A percentile compares a stretch with the other conserved stretches of the same genome.
phyloP scores from a whole-genome alignment of 2,888 invertebrate species.

The Nomada fucata region DNA sequence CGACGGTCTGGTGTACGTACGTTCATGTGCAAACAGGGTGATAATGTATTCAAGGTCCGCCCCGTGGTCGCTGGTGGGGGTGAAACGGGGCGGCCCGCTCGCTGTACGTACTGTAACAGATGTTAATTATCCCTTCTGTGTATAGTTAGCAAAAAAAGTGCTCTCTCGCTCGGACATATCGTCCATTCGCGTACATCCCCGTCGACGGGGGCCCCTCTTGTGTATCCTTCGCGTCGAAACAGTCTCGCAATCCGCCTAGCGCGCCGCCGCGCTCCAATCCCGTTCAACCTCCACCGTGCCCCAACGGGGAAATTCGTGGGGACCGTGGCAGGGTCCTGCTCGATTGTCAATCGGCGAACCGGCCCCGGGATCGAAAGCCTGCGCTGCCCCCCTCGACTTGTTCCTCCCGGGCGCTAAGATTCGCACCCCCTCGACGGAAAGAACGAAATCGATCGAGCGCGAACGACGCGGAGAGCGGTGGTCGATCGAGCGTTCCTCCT shows the following conservation, averaged over 20 bases:
- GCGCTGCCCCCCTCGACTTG: too few species aligned
- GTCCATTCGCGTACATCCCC: slow-evolving; percentile 66
- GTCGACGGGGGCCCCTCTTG: slow-evolving; percentile 32
- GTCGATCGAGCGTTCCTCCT: too few species aligned
- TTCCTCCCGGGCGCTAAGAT: too few species aligned
- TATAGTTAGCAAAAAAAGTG: slow-evolving; percentile 73
- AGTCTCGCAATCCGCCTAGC: slow-evolving; percentile 59
- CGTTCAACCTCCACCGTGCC: slow-evolving; percentile 54
- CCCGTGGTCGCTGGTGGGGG: slow-evolving; percentile 80
- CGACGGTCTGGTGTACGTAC: slow-evolving; percentile 63
- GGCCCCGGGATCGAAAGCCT: too few species aligned
- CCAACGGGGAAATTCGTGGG: slow-evolving; percentile 53
- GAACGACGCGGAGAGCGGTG: too few species aligned
- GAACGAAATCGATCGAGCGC: too few species aligned
- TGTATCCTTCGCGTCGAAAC: slow-evolving; percentile 44
- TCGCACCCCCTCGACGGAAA: too few species aligned
- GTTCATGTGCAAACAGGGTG: slow-evolving; percentile 77
- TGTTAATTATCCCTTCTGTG: slow-evolving; percentile 84
- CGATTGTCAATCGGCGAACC: slow-evolving; percentile 21
- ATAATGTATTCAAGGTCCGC: slow-evolving; percentile 84
- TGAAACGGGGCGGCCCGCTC: slow-evolving; percentile 81
- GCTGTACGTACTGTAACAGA: slow-evolving; percentile 83
- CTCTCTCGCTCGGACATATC: slow-evolving; percentile 63
- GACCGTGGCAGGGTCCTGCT: slow-evolving; percentile 14
- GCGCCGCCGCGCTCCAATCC: slow-evolving; percentile 61